Conservation (phyloP, 2,797 vertebrate species). For the Caiman crocodilus region DNA sequence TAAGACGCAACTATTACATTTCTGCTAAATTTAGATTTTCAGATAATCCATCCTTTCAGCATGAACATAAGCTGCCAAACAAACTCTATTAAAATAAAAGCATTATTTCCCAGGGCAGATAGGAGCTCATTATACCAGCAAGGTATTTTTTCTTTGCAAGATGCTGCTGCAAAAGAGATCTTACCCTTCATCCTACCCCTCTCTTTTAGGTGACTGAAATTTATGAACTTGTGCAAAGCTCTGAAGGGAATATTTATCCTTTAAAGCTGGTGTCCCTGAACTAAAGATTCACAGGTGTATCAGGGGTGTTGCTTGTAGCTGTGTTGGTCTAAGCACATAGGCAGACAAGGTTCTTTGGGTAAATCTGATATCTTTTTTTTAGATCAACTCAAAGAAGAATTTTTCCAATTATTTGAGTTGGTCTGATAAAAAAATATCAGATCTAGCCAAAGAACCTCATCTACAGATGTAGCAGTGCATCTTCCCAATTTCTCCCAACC, state of each 20-base stretch:
- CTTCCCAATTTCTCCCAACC: neutral
- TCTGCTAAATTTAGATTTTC: neutral
- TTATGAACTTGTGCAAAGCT: neutral
- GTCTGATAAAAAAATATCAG: too few species aligned
- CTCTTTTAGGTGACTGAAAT: neutral
- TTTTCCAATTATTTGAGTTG: too few species aligned
- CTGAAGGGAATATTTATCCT: neutral
- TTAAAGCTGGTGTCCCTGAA: neutral
- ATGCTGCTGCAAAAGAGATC: neutral
- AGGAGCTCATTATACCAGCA: neutral
- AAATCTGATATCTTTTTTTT: too few species aligned
- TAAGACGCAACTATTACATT: neutral
- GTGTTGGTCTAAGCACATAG: too few species aligned
- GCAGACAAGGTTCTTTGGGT: too few species aligned
- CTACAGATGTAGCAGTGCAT: too few species aligned
- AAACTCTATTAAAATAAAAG: neutral
- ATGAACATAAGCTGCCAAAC: neutral
- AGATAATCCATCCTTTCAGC: neutral
- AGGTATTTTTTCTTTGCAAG: neutral
- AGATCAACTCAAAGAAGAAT: too few species aligned
- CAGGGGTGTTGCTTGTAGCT: too few species aligned
- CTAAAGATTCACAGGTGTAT: neutral
- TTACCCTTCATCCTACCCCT: neutral
- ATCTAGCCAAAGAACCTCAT: too few species aligned
- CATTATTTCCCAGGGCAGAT: neutral